Conservation (phyloP, 2,113 vertebrate species). For the Varanus komodoensis region DNA sequence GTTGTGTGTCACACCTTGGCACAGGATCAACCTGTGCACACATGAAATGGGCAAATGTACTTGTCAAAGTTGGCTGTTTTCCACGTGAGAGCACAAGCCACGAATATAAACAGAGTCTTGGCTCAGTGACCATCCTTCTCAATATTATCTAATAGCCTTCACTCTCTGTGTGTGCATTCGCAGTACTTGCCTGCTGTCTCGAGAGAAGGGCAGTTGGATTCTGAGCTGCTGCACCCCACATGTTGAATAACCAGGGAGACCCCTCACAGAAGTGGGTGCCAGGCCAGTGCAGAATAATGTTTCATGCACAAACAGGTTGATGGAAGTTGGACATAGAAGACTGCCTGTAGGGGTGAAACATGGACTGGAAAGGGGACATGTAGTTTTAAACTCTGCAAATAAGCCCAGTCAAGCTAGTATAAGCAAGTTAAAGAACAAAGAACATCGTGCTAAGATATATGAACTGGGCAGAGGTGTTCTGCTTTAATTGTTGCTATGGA, state of each 20-base stretch:
- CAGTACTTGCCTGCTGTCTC: not conserved
- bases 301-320: not conserved
- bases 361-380: not conserved
- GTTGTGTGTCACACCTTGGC: not conserved
- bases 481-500: conserved; percentile 61
- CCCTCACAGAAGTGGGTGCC: not conserved
- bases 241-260: not conserved
- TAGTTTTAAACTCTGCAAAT: not conserved
- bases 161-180: too few species aligned
- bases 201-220: not conserved
- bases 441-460: conserved; percentile 11
- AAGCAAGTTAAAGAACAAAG: conserved; percentile 32
- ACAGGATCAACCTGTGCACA: not conserved
- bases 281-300: not conserved
- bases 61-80: not conserved
- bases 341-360: not conserved
- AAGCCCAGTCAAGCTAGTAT: not conserved
- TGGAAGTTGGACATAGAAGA: too few species aligned
- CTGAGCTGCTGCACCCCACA: not conserved
- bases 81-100: not conserved
- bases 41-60: not conserved
- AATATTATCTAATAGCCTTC: not conserved
- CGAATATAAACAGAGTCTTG: not conserved
- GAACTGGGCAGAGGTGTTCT: conserved; percentile 36
- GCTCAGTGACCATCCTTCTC: not conserved